These are phyloP conservation scores for Masnerella sp. DNA, from an alignment of 2,888 invertebrate genomes.

Conservation along the genomic window DNA sequence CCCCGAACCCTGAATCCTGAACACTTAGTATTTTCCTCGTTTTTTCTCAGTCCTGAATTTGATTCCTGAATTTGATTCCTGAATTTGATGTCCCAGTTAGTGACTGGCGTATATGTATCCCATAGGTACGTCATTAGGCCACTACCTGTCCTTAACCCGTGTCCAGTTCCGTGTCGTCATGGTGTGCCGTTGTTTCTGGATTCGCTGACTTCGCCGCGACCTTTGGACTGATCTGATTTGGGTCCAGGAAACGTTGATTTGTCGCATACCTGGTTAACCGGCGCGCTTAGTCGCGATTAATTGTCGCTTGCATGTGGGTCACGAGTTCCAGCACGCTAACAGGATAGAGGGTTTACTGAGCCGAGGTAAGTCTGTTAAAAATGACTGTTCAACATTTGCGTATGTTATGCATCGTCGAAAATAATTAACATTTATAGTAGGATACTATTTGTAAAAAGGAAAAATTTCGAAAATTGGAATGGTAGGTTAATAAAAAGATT, in stretches of 20 bases:
- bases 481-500: too few species aligned
- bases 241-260: constrained; percentile 4
- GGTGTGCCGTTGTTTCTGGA: too few species aligned
- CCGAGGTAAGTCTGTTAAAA: constrained; percentile 74
- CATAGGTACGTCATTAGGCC: constrained; percentile 63
- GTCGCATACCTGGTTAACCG: constrained; percentile 51
- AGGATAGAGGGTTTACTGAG: constrained; percentile 74
- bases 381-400: constrained; percentile 53
- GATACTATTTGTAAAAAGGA: too few species aligned
- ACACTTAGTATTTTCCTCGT: not conserved
- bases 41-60: not conserved
- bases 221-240: not conserved
- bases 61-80: constrained; percentile 9
- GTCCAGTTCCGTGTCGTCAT: too few species aligned
- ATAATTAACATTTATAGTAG: too few species aligned
- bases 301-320: constrained; percentile 76
- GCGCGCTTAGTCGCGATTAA: constrained; percentile 68
- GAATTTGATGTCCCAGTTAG: constrained; percentile 5
- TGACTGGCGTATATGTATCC: constrained; percentile 62
- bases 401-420: too few species aligned
- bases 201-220: too few species aligned
- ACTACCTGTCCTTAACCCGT: constrained; percentile 1
- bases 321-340: constrained; percentile 74
- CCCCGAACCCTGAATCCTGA: not conserved
- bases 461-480: too few species aligned